phyloP scores from a whole-genome alignment of 2,797 vertebrate genomes.

The Falco concolor region DNA sequence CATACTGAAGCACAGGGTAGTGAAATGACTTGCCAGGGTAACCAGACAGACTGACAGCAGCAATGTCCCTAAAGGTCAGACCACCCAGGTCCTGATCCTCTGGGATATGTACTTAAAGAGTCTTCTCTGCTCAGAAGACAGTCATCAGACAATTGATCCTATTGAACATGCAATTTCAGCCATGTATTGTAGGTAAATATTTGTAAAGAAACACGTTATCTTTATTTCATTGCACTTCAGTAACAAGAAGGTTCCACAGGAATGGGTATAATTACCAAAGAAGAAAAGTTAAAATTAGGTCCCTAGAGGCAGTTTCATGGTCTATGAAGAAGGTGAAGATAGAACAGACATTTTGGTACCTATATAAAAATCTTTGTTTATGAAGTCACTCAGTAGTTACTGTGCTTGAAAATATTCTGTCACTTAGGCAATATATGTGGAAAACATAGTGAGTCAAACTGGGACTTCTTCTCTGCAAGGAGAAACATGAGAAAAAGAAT shows the following conservation, averaged over 20 bases:
- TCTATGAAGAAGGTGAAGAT: neutral
- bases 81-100: neutral
- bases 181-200: neutral
- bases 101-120: neutral
- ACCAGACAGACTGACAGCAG: rapidly evolving
- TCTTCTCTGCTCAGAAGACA: neutral
- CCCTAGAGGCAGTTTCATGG: neutral
- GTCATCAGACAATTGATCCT: rapidly evolving
- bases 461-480: neutral
- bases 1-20: neutral
- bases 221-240: neutral
- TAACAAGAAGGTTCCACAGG: neutral
- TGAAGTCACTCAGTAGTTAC: neutral
- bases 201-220: neutral
- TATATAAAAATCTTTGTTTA: neutral
- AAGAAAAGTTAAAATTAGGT: neutral
- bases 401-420: neutral
- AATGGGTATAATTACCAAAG: neutral
- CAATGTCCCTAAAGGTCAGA: neutral
- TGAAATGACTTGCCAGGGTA: neutral
- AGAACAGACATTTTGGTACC: neutral
- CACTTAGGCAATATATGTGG: neutral
- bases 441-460: constrained; percentile 8
- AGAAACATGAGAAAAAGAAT: constrained; percentile 1
- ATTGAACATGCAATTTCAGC: neutral